phyloP scores from a whole-genome alignment of 2,888 invertebrate genomes.

The Drosophila putrida region DNA sequence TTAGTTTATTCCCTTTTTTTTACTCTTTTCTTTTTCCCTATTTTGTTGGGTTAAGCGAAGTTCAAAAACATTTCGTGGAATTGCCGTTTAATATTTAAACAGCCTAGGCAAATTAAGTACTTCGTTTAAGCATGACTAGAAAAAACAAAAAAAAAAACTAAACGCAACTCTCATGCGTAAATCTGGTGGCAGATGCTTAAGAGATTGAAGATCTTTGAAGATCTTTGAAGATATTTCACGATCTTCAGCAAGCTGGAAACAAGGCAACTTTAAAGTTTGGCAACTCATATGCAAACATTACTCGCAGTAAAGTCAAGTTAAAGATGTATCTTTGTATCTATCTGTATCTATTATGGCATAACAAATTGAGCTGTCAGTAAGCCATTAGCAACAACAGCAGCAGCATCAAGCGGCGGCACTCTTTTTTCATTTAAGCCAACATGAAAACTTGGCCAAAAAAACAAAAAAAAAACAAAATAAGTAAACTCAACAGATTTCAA shows the following conservation, averaged over 20 bases:
- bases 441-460: constrained; percentile 12
- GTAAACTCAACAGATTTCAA: constrained; percentile 43
- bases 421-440: constrained; percentile 45
- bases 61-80: constrained; percentile 51
- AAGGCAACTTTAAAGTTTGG: constrained; percentile 40
- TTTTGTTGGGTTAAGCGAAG: background rate
- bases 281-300: constrained; percentile 27
- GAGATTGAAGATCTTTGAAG: constrained; percentile 29
- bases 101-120: constrained; percentile 28
- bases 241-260: constrained; percentile 13
- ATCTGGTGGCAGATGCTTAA: constrained; percentile 44
- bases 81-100: constrained; percentile 55
- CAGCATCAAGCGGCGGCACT: constrained; percentile 29
- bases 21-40: background rate
- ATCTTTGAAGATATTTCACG: constrained; percentile 19
- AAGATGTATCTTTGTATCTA: constrained; percentile 32
- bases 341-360: constrained; percentile 42
- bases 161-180: constrained; percentile 66
- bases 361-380: constrained; percentile 78
- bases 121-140: constrained; percentile 1
- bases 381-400: constrained; percentile 18
- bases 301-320: constrained; percentile 17
- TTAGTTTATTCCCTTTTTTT: constrained; percentile 38
- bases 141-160: background rate
- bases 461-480: background rate